A percentile compares a stretch with the other conserved stretches of the same genome.
These are phyloP conservation scores for Pseudopipra pipra DNA, from an alignment of 2,113 vertebrate genomes.

Conservation along the genomic window DNA sequence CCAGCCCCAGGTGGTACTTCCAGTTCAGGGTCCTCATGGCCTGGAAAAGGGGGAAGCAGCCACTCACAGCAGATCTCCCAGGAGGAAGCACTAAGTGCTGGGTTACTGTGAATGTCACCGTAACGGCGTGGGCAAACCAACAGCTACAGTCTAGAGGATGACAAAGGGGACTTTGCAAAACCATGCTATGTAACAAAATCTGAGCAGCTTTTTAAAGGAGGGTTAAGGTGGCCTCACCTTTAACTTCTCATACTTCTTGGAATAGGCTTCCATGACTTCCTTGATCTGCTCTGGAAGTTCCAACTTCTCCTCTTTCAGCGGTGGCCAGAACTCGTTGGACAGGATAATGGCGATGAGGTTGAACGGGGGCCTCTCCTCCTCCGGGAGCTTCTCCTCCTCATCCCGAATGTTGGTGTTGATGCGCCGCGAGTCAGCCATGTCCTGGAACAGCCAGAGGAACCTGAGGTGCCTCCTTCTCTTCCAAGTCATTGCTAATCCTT, in stretches of 20 bases:
- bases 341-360: slow-evolving; percentile 89
- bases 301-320: slow-evolving; percentile 95
- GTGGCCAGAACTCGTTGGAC: slow-evolving; percentile 97
- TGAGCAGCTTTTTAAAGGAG: background rate
- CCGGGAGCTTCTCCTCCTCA: slow-evolving; percentile 85
- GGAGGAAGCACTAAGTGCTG: background rate
- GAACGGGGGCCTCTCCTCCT: slow-evolving; percentile 83
- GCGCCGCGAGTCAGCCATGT: slow-evolving; percentile 93
- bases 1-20: slow-evolving; percentile 94
- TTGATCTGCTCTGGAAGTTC: slow-evolving; percentile 86
- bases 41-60: slow-evolving; percentile 63
- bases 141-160: background rate
- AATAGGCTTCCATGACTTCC: slow-evolving; percentile 90
- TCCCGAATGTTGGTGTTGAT: slow-evolving; percentile 94
- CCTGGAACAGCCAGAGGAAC: slow-evolving; percentile 66
- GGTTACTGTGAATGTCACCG: accelerated
- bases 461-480: background rate
- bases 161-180: background rate
- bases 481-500: background rate
- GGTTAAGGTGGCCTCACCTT: slow-evolving; percentile 78
- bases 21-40: slow-evolving; percentile 97
- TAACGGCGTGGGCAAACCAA: accelerated
- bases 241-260: slow-evolving; percentile 93
- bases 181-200: background rate
- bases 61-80: background rate